phyloP scores from a whole-genome alignment of 2,797 vertebrate genomes.

The Enteromius paludinosus region DNA sequence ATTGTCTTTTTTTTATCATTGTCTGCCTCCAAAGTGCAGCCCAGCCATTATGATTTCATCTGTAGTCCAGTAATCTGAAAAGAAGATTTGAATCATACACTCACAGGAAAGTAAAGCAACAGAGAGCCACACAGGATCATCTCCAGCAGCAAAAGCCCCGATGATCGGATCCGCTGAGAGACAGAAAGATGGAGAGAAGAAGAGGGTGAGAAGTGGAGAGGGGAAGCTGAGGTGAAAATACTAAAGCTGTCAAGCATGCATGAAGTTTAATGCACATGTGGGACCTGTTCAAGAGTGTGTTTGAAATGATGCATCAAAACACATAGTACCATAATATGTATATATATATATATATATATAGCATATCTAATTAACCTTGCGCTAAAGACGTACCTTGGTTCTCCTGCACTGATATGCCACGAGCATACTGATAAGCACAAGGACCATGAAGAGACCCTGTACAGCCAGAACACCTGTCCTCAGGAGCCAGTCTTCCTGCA shows the following conservation, averaged over 20 bases:
- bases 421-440: slow-evolving; percentile 92
- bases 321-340: not conserved
- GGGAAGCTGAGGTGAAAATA: slow-evolving; percentile 4
- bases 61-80: slow-evolving; percentile 69
- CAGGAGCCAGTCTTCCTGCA: slow-evolving; percentile 82
- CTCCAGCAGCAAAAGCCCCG: slow-evolving; percentile 90
- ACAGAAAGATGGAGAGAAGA: slow-evolving; percentile 44
- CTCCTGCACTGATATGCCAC: slow-evolving; percentile 83
- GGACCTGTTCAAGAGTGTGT: not conserved
- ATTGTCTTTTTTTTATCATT: slow-evolving; percentile 57
- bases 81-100: slow-evolving; percentile 72
- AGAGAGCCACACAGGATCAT: slow-evolving; percentile 92
- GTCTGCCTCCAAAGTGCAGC: slow-evolving; percentile 54
- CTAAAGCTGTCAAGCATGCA: not conserved
- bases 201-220: slow-evolving; percentile 8
- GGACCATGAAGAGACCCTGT: slow-evolving; percentile 89
- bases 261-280: not conserved
- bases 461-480: slow-evolving; percentile 80
- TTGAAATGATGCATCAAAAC: not conserved
- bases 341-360: not conserved
- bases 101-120: slow-evolving; percentile 97
- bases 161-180: slow-evolving; percentile 87
- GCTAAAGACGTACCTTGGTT: slow-evolving; percentile 80
- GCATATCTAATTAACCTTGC: not conserved
- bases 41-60: slow-evolving; percentile 68